Evolutionary conservation across 2,888 invertebrate genomes (phyloP), one percentile per base, ranked within the genome.

Genomic region (Hydriomena furcata): DNA sequence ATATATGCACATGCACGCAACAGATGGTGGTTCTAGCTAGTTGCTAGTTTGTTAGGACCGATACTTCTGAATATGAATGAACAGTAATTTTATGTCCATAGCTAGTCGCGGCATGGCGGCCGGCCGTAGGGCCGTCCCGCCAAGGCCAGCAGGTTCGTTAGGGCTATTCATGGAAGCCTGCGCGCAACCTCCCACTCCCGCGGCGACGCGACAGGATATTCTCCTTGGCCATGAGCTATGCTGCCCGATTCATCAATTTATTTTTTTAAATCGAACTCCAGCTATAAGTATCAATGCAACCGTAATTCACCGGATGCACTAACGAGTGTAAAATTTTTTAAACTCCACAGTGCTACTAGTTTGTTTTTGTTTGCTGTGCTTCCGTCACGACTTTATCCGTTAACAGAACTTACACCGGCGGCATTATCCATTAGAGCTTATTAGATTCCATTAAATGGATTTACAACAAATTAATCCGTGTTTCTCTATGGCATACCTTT

Each of bases 131-230:
- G 74, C 73, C 71, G 82, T 67, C 79, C 71, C 66, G 74, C 81
- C 89, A 89, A 90, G 89, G 90, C 76, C 87, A 86, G 80, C 88
- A 65, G 68, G 89, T 88, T 90, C 85, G 86, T 88, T 88, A 88
- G 79, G 80, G 75, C 87, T 89, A 90, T 90, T 89, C 88, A 88
- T 86, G 88, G 83, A 84, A 81, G 79, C 82, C 84, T 79, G 79
- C 78, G 80, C 78, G 76, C 79, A 71, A 58, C 68, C 72, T 71
- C 72, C 58, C 69, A 55, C 60, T 71, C 67, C 72, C 70, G 66
- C 68, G 61, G 75, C 74, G 76, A 69, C 63, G 72, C 76, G 76
- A 78, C 87, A 85, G 86, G 84, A 85, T 86, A 84, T 79, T 79
- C 76, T 78, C 80, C 76, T 74, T 74, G 70, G 68, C 77, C 70